These are phyloP conservation scores for Drusus annulatus DNA, from an alignment of 1,140 invertebrate species.

Conservation along the genomic window DNA sequence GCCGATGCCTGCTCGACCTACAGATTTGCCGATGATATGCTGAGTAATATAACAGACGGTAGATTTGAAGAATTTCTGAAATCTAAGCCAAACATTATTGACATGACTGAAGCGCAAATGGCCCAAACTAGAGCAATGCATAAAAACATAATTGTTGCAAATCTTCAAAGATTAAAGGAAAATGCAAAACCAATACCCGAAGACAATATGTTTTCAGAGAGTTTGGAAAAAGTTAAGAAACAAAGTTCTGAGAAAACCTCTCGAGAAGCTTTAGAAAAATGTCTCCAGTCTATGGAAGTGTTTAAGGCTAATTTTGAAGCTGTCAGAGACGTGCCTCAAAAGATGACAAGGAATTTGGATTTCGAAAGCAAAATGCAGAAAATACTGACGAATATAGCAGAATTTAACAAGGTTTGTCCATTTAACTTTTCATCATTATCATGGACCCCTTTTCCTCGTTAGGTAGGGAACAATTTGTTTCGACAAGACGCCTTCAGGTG, in stretches of 20 bases:
- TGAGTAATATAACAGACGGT: slow-evolving; percentile 46
- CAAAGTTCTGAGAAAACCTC: slow-evolving; percentile 3
- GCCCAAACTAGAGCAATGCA: not conserved
- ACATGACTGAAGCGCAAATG: slow-evolving; percentile 20
- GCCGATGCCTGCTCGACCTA: not conserved
- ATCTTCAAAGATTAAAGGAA: not conserved
- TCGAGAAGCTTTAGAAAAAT: slow-evolving; percentile 25
- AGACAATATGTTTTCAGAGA: not conserved
- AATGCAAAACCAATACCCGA: not conserved
- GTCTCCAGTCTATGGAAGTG: slow-evolving; percentile 2
- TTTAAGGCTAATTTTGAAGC: slow-evolving; percentile 40
- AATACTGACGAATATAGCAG: slow-evolving; percentile 29
- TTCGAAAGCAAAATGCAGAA: slow-evolving; percentile 48
- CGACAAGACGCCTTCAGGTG: too few species aligned
- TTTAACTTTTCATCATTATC: too few species aligned
- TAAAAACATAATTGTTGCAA: not conserved
- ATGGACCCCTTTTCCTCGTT: too few species aligned
- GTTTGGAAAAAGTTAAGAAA: not conserved
- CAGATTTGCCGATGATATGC: slow-evolving; percentile 38
- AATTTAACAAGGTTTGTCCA: slow-evolving; percentile 34
- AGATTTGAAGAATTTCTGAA: slow-evolving; percentile 44
- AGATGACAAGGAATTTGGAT: slow-evolving; percentile 31
- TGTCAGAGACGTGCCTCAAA: slow-evolving; percentile 7
- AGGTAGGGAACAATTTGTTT: too few species aligned
- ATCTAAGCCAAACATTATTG: slow-evolving; percentile 24